Evolutionary conservation across 2,888 invertebrate genomes (phyloP), one percentile per base, ranked within the genome.

Genomic region (Amiota communis): DNA sequence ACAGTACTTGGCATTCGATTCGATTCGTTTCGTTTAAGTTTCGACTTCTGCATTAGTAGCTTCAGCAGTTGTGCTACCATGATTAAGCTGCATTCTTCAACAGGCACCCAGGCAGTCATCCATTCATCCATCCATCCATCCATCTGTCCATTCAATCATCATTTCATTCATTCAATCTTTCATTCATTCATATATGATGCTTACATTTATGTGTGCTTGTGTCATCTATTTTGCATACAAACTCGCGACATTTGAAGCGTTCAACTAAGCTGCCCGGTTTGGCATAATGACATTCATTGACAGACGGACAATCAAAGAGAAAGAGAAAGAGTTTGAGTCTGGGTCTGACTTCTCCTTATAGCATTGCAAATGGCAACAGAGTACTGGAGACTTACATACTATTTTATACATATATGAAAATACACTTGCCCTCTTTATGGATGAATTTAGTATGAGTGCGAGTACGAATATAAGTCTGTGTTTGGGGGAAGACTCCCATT

Each of bases 221-320:
- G 17, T 20, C 3, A 8, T 61, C 47, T 23, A 23, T 23, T 23
- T 23, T 23, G 36, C 23, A 23, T 23, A 23, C 23, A 23, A 23
- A 23, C 23, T 23, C 46, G 6, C 13, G 13, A 23, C 8, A n/a
- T 46, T 64, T 46, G 46, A 64, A 64, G 64, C 47, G n/a, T 46
- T 23, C 64, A 64, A 64, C 64, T 64, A 64, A 64, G 64, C 64
- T 47, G 64, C 46, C 46, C 47, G 64, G 64, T 46, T 64, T 64
- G 46, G 46, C 47, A 64, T 64, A 64, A 64, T 64, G 64, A 64
- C 64, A 64, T 64, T 64, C 47, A 64, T 64, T 47, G 64, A 47
- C 64, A 64, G 47, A 64, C 23, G 23, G 23, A 23, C 23, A 23
- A 23, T 23, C 23, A 23, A 3, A 23, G 23, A 23, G 23, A 23